Evolutionary conservation across 2,888 invertebrate species (phyloP).

Genomic region (Epirrhoe alternata): DNA sequence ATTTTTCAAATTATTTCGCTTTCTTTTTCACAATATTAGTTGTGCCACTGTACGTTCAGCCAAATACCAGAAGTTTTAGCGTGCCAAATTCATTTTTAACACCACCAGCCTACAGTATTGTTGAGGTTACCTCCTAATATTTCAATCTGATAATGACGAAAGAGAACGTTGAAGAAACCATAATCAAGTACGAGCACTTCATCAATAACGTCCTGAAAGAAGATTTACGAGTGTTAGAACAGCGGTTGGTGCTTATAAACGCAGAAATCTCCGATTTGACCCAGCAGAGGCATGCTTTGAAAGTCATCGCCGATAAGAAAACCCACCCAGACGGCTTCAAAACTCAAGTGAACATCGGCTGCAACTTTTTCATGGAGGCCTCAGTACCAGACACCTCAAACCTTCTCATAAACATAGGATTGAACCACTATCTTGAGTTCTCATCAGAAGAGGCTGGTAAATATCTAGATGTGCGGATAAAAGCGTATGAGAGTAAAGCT

Average conservation of each 20-base stretch:
- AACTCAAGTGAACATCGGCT: slow-evolving; percentile 90
- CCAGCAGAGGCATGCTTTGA: slow-evolving; percentile 89
- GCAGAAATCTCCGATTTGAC: slow-evolving; percentile 89
- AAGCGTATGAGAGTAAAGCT: slow-evolving; percentile 86
- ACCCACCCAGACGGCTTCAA: slow-evolving; percentile 78
- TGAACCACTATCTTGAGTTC: slow-evolving; percentile 91
- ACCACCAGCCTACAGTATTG: neutral
- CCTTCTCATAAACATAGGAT: slow-evolving; percentile 90
- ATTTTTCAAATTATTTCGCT: neutral
- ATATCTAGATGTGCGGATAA: slow-evolving; percentile 89
- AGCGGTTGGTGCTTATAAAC: slow-evolving; percentile 86
- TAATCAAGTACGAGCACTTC: slow-evolving; percentile 87
- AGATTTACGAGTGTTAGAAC: slow-evolving; percentile 87
- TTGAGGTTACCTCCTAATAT: neutral
- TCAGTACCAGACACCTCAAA: slow-evolving; percentile 87
- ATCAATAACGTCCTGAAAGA: slow-evolving; percentile 91
- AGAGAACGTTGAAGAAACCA: slow-evolving; percentile 54
- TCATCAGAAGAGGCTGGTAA: slow-evolving; percentile 88
- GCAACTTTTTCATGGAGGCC: slow-evolving; percentile 93
- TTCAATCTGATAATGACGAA: slow-evolving; percentile 53
- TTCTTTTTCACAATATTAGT: neutral
- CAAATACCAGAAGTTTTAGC: neutral
- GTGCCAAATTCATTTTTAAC: neutral
- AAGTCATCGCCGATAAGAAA: slow-evolving; percentile 85
- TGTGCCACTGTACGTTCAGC: neutral